Evolutionary conservation across 2,888 invertebrate genomes (phyloP).

Genomic region (Zelleria hepariella): DNA sequence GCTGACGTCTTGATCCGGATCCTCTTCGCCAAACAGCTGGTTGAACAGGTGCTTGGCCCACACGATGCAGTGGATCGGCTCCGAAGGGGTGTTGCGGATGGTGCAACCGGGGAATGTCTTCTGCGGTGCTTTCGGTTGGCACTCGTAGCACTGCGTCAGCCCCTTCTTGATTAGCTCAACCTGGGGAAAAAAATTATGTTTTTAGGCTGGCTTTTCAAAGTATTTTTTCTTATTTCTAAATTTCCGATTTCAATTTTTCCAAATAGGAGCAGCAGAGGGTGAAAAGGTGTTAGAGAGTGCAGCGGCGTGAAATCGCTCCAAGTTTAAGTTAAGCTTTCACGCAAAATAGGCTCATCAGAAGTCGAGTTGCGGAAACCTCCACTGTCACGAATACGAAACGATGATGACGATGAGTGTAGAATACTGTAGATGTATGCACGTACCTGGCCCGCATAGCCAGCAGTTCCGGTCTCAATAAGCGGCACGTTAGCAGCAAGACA

Average conservation of each 20-base stretch:
- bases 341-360: too few relatives aligned
- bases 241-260: too few relatives aligned
- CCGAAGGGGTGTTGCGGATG: slow-evolving; percentile 98
- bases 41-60: slow-evolving; percentile 99
- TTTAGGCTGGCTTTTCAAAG: too few relatives aligned
- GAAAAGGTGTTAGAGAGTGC: too few relatives aligned
- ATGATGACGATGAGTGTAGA: too few relatives aligned
- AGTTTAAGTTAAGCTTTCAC: too few relatives aligned
- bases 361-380: too few relatives aligned
- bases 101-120: slow-evolving; percentile 98
- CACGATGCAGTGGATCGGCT: slow-evolving; percentile 99
- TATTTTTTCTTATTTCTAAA: too few relatives aligned
- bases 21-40: slow-evolving; percentile 97
- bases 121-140: slow-evolving; percentile 90
- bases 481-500: slow-evolving; percentile 96
- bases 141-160: slow-evolving; percentile 96
- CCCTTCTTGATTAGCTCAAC: slow-evolving; percentile 90
- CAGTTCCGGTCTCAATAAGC: slow-evolving; percentile 96
- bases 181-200: slow-evolving; percentile 41
- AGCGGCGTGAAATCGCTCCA: too few relatives aligned
- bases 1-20: slow-evolving; percentile 96
- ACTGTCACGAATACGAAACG: too few relatives aligned
- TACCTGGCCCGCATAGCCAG: slow-evolving; percentile 95
- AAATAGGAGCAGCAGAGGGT: too few relatives aligned
- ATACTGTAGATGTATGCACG: background rate